Evolutionary conservation across 2,888 invertebrate species (phyloP), one percentile per base, ranked within the genome.

Genomic region (Oscheius myriophilus): DNA sequence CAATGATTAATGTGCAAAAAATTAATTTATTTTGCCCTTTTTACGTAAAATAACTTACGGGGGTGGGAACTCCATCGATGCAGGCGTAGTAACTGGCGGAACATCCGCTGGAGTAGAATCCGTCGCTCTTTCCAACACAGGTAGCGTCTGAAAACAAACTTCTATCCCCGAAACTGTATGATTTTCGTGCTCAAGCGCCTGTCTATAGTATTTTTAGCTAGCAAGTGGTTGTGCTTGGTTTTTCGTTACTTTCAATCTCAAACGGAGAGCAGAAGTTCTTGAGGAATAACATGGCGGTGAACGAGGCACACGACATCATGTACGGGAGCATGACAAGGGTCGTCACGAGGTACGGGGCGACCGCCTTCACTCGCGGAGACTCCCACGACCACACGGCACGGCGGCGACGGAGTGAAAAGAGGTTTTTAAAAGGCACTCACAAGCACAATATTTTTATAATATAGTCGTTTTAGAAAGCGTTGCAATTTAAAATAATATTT

Each of bases 41-140:
- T n/a, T n/a, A 9, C 18, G 4, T 46, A 7, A 12, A 18, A 18
- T 7, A 46, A 46, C 46, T 4, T 26, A 25, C n/a, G 33, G 33
- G 33, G 14, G 55, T 53, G 26, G 65, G 59, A 21, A 54, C 41
- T 42, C 79, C 80, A 21, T 55, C 62, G 16, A 62, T 54, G 62
- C 83, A 83, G 9, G 69, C 72, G 53, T 73, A 73, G 64, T 80
- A 83, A 41, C 68, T 54, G 9, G 68, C 51, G 1, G 69, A 66
- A 71, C 83, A 83, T 16, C 78, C 78, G 23, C 51, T 69, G 7
- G 71, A 72, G 70, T 80, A 81, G 65, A 72, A 76, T 0, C 82
- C 81, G 67, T 82, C 78, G 1, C 63, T n/a, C 57, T 75, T 78
- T 69, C 77, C 80, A 16, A 39, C 21, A 51, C 81, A 82, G 45